These are phyloP conservation scores for Rattus rattus DNA, from an alignment of 2,113 vertebrate species.

Conservation along the genomic window DNA sequence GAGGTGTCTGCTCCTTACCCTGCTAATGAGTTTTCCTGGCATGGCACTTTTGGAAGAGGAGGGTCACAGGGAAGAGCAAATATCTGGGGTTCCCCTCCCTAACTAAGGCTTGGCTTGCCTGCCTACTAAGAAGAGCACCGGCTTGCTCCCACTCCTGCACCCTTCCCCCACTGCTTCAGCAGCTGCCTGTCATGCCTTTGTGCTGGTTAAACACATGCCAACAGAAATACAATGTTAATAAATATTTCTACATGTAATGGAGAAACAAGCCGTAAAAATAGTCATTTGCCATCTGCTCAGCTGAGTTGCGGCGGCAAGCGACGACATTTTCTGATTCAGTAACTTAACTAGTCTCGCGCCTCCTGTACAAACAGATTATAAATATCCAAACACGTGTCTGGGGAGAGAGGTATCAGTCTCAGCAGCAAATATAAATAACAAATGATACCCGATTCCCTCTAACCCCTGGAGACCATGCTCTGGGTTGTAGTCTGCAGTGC, in stretches of 20 bases:
- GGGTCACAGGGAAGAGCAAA: too few relatives aligned
- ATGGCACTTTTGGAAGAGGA: background rate
- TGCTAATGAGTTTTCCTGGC: background rate
- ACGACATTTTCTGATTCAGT: constrained; percentile 67
- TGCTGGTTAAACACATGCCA: background rate
- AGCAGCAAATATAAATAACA: background rate
- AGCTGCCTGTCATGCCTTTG: constrained; percentile 15
- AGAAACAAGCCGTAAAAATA: constrained; percentile 68
- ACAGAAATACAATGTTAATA: constrained; percentile 72
- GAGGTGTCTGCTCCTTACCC: background rate
- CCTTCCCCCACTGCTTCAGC: background rate
- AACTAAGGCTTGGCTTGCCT: background rate
- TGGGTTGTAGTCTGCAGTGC: rapidly evolving
- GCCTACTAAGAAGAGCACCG: background rate
- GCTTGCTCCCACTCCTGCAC: too few relatives aligned
- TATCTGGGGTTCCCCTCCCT: background rate
- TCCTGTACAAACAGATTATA: constrained; percentile 49
- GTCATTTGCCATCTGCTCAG: constrained; percentile 59
- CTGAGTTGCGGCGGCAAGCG: constrained; percentile 25
- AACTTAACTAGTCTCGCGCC: constrained; percentile 50
- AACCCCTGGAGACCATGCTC: background rate
- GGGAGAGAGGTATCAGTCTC: background rate
- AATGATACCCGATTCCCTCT: background rate
- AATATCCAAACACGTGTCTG: background rate
- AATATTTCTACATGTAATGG: constrained; percentile 61